Percentiles rank a stretch among this genome's conserved stretches.
phyloP scores from a whole-genome alignment of 2,888 invertebrate species.

The Mycalesis mineus region DNA sequence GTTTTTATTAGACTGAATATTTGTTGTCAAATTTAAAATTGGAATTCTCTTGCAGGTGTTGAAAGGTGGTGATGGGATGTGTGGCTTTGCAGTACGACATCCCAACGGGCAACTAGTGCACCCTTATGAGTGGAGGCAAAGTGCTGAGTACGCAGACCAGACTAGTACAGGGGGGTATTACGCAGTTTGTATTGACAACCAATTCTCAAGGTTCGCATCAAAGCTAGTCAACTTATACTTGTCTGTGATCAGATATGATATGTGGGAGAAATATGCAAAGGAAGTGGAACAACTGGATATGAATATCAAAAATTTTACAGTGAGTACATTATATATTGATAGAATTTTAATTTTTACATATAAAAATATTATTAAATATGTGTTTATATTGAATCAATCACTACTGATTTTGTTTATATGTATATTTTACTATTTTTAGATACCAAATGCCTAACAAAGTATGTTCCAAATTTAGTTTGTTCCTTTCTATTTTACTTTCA shows the following conservation, averaged over 20 bases:
- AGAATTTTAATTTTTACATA: too few relatives aligned
- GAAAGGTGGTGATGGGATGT: slow-evolving; percentile 95
- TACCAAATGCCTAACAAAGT: too few relatives aligned
- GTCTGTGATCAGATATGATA: slow-evolving; percentile 93
- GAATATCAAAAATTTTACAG: slow-evolving; percentile 94
- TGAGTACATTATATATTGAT: slow-evolving; percentile 57
- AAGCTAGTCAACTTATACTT: slow-evolving; percentile 94
- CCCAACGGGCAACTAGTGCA: slow-evolving; percentile 90
- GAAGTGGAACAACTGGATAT: slow-evolving; percentile 92
- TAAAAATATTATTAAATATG: too few relatives aligned
- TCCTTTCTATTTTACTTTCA: too few relatives aligned
- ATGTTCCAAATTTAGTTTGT: too few relatives aligned
- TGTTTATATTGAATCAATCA: too few relatives aligned
- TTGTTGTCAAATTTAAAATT: neutral
- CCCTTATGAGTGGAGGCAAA: slow-evolving; percentile 94
- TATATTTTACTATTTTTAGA: too few relatives aligned
- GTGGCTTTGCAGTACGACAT: slow-evolving; percentile 93
- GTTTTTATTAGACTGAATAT: too few relatives aligned
- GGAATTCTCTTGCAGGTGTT: slow-evolving; percentile 81
- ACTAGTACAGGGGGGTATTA: slow-evolving; percentile 90
- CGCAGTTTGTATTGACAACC: slow-evolving; percentile 94
- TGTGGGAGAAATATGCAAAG: slow-evolving; percentile 94
- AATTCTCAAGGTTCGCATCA: slow-evolving; percentile 93
- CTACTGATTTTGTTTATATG: too few relatives aligned
- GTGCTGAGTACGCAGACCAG: slow-evolving; percentile 92